phyloP scores from a whole-genome alignment of 2,888 invertebrate genomes.

The Caenorhabditis virilis region DNA sequence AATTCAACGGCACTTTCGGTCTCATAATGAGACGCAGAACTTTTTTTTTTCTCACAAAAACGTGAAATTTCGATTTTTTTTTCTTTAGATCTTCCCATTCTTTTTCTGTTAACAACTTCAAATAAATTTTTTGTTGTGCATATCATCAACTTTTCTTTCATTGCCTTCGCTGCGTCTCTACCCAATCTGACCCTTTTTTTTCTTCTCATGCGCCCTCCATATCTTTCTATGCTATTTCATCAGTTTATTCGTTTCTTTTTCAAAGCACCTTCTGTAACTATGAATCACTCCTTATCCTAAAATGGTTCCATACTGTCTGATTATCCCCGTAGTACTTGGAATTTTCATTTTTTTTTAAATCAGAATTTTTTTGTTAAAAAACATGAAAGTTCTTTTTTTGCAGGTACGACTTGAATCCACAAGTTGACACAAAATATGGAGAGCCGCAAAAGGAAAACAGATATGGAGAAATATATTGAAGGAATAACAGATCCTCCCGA shows the following conservation, averaged over 20 bases:
- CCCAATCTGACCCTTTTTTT: slow-evolving; percentile 7
- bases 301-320: too few species aligned
- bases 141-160: background rate
- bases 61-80: too few species aligned
- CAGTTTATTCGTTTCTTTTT: slow-evolving; percentile 1
- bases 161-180: slow-evolving; percentile 11
- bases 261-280: background rate
- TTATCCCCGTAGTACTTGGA: background rate
- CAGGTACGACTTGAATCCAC: background rate
- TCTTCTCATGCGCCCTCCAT: slow-evolving; percentile 6
- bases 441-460: slow-evolving; percentile 51
- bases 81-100: too few species aligned
- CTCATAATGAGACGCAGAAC: too few species aligned
- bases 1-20: too few species aligned
- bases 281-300: too few species aligned
- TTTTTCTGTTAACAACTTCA: too few species aligned
- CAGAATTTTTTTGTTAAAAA: too few species aligned
- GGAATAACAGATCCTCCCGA: slow-evolving; percentile 64
- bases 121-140: too few species aligned
- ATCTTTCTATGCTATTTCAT: slow-evolving; percentile 3
- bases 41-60: too few species aligned
- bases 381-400: background rate
- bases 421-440: slow-evolving; percentile 42
- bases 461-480: slow-evolving; percentile 58
- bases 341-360: background rate